Base-by-base conservation (phyloP, 2,888 invertebrate species). In the Aplocera efformata region DNA sequence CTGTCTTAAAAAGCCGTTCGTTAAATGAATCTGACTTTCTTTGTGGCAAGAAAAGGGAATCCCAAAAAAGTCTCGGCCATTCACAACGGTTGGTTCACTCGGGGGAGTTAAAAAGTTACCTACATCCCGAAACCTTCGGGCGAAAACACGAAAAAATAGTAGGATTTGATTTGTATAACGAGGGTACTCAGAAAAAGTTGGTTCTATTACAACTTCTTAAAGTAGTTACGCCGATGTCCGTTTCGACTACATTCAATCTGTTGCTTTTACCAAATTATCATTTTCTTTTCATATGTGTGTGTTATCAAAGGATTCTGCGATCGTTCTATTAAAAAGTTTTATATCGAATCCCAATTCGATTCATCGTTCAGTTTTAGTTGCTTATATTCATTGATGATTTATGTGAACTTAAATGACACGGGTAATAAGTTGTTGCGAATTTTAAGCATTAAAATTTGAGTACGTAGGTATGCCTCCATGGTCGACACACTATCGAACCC, bases 21-120 rank as follows among this genome's bases (percentile, higher is more conserved):
- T 75, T 79, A 74, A 78, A 78, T 72, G 72, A 77, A 76, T 77
- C 73, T 72, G 68, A 69, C 70, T 78, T 78, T 73, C 76, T 79
- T 78, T 78, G 75, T 72, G 68, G 72, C 59, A 70, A 72, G 69
- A 69, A 77, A 79, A 74, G 71, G 70, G 68, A 73, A 63, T 64
- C 69, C 67, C 63, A 51, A 77, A 77, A 73, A 77, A 73, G 65
- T 74, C 75, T 64, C 60, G 63, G 63, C 63, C 63, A 72, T 74
- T 77, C 74, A 78, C 67, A 70, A 72, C 69, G 73, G 69, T 72
- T 71, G 77, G 72, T 76, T 74, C 72, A 65, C 72, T 70, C 73
- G 41, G 35, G 72, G 69, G 70, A 77, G 69, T 64, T 67, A 69
- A 71, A 75, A 79, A 75, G 76, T 75, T 74, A 71, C 71, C 63